A percentile compares a stretch with the other conserved stretches of the same genome.
These are phyloP conservation scores for Drosophila lacicola DNA, from an alignment of 2,888 invertebrate genomes.

Conservation along the genomic window DNA sequence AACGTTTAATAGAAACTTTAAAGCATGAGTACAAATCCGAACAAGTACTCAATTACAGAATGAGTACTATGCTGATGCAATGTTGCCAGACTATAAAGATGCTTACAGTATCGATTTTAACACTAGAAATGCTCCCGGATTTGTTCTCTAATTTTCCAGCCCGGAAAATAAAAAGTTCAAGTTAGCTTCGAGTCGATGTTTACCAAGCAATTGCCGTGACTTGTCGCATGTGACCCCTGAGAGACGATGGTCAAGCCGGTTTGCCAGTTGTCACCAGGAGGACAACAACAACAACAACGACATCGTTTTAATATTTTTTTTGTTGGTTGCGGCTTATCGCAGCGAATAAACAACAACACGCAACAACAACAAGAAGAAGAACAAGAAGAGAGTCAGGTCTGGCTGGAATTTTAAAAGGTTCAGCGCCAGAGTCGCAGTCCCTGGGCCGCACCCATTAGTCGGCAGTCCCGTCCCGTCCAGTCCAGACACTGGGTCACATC, in stretches of 20 bases:
- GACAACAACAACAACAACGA: constrained; percentile 28
- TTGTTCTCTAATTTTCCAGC: no score
- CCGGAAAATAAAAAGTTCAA: background rate
- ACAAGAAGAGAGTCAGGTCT: constrained; percentile 60
- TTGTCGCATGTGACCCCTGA: constrained; percentile 51
- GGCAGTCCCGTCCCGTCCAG: constrained; percentile 8
- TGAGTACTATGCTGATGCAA: no score
- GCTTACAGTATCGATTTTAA: no score
- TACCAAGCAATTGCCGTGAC: no score
- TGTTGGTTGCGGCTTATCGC: constrained; percentile 69
- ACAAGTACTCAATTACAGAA: no score
- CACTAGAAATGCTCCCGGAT: no score
- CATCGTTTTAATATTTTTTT: constrained; percentile 67
- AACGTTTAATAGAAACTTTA: no score
- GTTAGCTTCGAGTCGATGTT: background rate
- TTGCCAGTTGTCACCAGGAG: constrained; percentile 47
- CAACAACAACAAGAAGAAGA: constrained; percentile 51
- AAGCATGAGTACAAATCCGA: no score
- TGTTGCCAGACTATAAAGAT: no score
- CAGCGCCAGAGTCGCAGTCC: constrained; percentile 61
- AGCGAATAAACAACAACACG: constrained; percentile 77
- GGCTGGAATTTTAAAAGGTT: constrained; percentile 84
- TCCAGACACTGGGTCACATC: constrained; percentile 72
- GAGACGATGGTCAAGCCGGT: constrained; percentile 63
- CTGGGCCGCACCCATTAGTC: constrained; percentile 47